Evolutionary conservation across 2,113 vertebrate genomes (phyloP).

Genomic region (Amblyornis subalaris): DNA sequence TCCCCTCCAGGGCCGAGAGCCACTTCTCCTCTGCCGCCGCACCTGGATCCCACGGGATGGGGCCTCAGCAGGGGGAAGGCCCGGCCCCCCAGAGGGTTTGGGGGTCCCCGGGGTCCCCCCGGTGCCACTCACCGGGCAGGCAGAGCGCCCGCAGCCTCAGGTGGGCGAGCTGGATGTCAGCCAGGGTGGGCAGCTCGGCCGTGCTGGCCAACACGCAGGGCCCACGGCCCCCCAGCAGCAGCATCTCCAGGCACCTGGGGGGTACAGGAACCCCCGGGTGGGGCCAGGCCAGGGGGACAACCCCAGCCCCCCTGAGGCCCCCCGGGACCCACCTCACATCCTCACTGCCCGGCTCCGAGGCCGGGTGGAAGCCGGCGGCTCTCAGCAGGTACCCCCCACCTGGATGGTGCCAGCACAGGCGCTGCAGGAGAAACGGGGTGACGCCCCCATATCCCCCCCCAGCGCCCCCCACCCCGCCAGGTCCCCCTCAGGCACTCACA

Average conservation of each 20-base stretch:
- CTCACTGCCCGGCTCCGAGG: conserved; percentile 90
- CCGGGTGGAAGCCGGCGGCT: conserved; percentile 83
- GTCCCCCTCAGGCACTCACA: conserved; percentile 71
- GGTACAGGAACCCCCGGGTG: background rate
- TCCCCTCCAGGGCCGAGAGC: conserved; percentile 89
- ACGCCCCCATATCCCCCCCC: accelerated
- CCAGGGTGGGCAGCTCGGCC: conserved; percentile 81
- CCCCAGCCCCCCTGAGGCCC: accelerated
- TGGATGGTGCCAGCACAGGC: conserved; percentile 88
- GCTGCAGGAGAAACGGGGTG: conserved; percentile 55
- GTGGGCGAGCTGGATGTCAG: conserved; percentile 86
- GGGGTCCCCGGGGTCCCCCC: accelerated
- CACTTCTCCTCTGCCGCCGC: conserved; percentile 87
- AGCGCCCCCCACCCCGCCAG: background rate
- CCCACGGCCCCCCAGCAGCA: conserved; percentile 84
- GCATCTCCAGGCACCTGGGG: conserved; percentile 68
- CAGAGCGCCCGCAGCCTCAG: conserved; percentile 81
- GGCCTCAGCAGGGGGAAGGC: accelerated
- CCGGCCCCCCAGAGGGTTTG: accelerated
- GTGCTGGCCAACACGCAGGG: conserved; percentile 84
- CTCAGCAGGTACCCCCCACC: conserved; percentile 85
- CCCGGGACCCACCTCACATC: conserved; percentile 76
- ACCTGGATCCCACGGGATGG: background rate
- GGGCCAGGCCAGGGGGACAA: background rate
- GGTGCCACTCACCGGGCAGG: conserved; percentile 75